Evolutionary conservation across 2,888 invertebrate species (phyloP), one percentile per base, ranked within the genome.

Genomic region (Mythimna loreyi): DNA sequence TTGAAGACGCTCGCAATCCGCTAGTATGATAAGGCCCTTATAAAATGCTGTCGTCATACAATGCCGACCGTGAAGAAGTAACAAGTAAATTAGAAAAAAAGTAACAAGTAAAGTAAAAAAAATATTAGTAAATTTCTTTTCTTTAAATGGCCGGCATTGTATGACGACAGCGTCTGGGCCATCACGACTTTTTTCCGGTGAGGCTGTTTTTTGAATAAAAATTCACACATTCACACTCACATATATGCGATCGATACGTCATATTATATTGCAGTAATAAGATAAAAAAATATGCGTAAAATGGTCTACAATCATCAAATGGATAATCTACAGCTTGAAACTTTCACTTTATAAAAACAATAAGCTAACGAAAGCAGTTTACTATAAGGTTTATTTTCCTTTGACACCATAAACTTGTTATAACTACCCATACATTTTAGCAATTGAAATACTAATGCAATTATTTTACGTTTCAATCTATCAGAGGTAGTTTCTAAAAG

Each of bases 271-370:
- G 19, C 47, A 56, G 16, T 28, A 16, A 25, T 49, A 45, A 59
- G 28, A n/a, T 36, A 19, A 28, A 19, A 30, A 36, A 49, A 13
- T 9, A 30, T 33, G 43, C 50, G 13, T 58, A 23, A 61, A 67
- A 49, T 77, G 43, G 13, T 13, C 71, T 36, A 45, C 21, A 25
- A 23, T 21, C 19, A 49, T 21, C 28, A 28, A 28, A 28, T 40
- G 13, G 28, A 8, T 7, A 52, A 16, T 21, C 25, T 21, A 16
- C 28, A 28, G 16, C 5, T 2, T 13, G 47, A 2, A 4, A 60
- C 78, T 73, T 72, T 72, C 57, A 62, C 57, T 57, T 58, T 23
- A 16, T 47, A 11, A 13, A 23, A 11, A 28, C 49, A 5, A 72
- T 43, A 65, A 57, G 25, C 52, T 40, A 25, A n/a, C n/a, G 11